phyloP scores from a whole-genome alignment of 2,113 vertebrate genomes.

The Rynchops niger region DNA sequence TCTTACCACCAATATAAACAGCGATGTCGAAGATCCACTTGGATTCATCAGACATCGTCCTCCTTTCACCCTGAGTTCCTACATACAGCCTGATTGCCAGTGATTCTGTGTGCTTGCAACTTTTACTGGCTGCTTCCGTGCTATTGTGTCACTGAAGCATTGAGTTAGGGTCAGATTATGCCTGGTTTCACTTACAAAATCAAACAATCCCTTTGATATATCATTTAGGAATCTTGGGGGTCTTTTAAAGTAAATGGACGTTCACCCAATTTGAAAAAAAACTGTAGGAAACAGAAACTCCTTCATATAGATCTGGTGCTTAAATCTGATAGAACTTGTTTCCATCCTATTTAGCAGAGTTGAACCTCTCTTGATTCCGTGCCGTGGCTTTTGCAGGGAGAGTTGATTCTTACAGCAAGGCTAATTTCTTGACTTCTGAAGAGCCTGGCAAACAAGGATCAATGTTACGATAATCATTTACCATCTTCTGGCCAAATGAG shows the following conservation, averaged over 20 bases:
- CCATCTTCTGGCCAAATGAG: not conserved
- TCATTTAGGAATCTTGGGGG: not conserved
- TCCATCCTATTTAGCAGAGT: not conserved
- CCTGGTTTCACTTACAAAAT: not conserved
- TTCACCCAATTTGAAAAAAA: not conserved
- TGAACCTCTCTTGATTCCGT: not conserved
- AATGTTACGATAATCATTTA: not conserved
- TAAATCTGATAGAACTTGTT: not conserved
- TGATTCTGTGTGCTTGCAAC: not conserved
- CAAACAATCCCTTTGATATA: too few species aligned
- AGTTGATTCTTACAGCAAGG: not conserved
- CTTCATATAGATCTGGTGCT: not conserved
- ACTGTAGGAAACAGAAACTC: not conserved
- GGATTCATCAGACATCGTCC: not conserved
- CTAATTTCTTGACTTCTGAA: not conserved
- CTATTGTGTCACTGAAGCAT: fast-evolving
- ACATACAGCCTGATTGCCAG: too few species aligned
- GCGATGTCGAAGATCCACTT: not conserved
- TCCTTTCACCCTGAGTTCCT: not conserved
- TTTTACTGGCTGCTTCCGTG: not conserved
- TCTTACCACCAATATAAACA: not conserved
- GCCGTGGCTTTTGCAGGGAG: not conserved
- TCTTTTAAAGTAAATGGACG: not conserved
- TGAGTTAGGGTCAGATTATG: fast-evolving
- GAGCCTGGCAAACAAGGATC: not conserved